These are phyloP conservation scores for Chloroceryle inda DNA, from an alignment of 2,797 vertebrate genomes.

Conservation along the genomic window DNA sequence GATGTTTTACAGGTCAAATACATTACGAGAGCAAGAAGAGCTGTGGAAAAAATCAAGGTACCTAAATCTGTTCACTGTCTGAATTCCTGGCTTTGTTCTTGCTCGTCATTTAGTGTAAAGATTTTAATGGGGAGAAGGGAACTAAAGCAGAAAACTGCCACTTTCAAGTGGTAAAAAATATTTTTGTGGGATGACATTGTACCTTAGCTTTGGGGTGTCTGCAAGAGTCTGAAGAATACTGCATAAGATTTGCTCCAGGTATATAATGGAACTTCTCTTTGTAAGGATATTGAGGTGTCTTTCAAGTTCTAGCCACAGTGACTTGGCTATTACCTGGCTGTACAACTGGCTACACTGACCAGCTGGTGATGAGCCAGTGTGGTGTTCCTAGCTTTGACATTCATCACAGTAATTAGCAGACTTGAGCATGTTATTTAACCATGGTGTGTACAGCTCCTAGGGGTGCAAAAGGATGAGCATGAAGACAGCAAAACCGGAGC, in stretches of 20 bases:
- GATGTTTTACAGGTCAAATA: slow-evolving; percentile 61
- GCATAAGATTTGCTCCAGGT: neutral
- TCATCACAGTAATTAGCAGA: neutral
- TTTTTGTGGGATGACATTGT: neutral
- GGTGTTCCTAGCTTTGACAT: neutral
- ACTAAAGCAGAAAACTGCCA: neutral
- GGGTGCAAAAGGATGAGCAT: neutral
- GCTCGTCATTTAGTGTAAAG: neutral
- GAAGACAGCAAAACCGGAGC: neutral
- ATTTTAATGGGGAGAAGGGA: neutral
- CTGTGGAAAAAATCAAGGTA: slow-evolving; percentile 68
- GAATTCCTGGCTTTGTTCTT: neutral
- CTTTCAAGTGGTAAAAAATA: neutral
- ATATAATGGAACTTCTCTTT: neutral
- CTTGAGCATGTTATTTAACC: neutral
- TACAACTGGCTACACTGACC: accelerated
- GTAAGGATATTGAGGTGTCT: neutral
- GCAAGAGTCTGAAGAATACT: neutral
- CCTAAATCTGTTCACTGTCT: neutral
- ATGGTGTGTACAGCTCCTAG: accelerated
- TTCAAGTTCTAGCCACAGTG: neutral
- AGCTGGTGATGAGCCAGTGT: neutral
- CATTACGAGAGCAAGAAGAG: neutral
- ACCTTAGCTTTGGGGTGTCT: neutral
- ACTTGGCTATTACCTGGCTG: neutral